Base-by-base conservation (phyloP, 2,797 vertebrate species). In the Vultur gryphus region DNA sequence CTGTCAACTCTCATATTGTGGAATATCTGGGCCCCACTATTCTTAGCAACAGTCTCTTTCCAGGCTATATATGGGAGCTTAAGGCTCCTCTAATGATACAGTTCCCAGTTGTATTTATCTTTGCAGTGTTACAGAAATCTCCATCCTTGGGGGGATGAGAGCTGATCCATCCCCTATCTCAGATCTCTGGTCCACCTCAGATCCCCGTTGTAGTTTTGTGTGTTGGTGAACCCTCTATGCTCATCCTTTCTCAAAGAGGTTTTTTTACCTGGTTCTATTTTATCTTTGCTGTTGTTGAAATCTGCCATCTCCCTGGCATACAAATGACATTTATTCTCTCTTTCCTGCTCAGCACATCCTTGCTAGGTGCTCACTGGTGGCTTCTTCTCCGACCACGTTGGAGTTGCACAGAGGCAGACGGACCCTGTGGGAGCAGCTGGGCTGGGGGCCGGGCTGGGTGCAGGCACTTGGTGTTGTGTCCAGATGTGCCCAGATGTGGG, bases 61-160 rank as follows among this genome's bases (percentile, higher is more conserved):
- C 95, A 96, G 84, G 71, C 96, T 96, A 94, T 96, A 96, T 96
- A 97, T 93, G 96, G 96, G 78, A 96, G 87, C 78, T 85, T 55
- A 58, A 79, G 90, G 43, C 2, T 37, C 46, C 51, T 89, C 77
- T 79, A 51, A 73, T 43, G 83, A 37, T 69, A 17, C 39, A 39
- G 78, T 82, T 95, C 89, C 90, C 13, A 4, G 71, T 85, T 9
- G 11, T 89, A 93, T 97, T 96, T 96, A 92, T 97, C 87, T 90
- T 92, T 59, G n/a, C 8, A 1, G 52, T 20, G 70, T 48, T 76
- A 61, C 6, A 5, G 86, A 87, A 89, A 58, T 71, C 79, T 89
- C 66, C 1, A 4, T 73, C 78, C 71, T 58, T 16, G 11, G 33
- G 35, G 57, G 31, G 2, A 64, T 59, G 66, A 73, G 82, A 87